Percentiles rank a stretch among this genome's conserved stretches.
These are phyloP conservation scores for Eurystomus gularis DNA, from an alignment of 2,113 vertebrate genomes.

Conservation along the genomic window DNA sequence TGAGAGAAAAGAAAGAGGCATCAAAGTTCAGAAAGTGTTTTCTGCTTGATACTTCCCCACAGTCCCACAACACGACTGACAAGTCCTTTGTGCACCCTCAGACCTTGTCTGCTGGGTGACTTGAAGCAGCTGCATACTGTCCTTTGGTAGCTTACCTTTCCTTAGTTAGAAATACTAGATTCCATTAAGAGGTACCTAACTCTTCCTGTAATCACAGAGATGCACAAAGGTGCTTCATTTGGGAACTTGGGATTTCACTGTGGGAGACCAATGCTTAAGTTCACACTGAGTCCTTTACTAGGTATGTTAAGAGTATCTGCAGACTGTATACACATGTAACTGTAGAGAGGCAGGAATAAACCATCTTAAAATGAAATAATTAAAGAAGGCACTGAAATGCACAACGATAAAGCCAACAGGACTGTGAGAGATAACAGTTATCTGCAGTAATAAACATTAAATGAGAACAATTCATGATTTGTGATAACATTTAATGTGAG, in stretches of 20 bases:
- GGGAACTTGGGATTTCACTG: not conserved
- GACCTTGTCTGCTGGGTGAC: not conserved
- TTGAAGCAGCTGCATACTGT: not conserved
- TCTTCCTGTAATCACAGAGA: not conserved
- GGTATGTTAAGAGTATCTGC: not conserved
- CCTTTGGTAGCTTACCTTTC: not conserved
- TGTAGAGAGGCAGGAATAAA: not conserved
- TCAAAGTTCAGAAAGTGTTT: not conserved
- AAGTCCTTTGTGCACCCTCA: not conserved
- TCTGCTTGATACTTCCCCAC: not conserved
- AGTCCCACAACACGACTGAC: rapidly evolving
- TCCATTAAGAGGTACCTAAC: not conserved
- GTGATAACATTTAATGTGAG: conserved; percentile 64
- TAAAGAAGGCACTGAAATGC: conserved; percentile 56
- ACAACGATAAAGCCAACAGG: conserved; percentile 56
- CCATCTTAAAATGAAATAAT: conserved; percentile 64
- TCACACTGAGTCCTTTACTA: not conserved
- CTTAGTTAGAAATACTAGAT: not conserved
- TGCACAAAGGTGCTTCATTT: not conserved
- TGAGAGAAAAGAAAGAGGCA: not conserved
- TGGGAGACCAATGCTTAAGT: not conserved
- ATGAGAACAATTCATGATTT: conserved; percentile 60
- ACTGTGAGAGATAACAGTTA: conserved; percentile 58
- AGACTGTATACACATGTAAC: not conserved
- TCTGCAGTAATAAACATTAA: conserved; percentile 68